Base-by-base conservation (phyloP, 1,140 invertebrate species). In the Saccostrea cuccullata region DNA sequence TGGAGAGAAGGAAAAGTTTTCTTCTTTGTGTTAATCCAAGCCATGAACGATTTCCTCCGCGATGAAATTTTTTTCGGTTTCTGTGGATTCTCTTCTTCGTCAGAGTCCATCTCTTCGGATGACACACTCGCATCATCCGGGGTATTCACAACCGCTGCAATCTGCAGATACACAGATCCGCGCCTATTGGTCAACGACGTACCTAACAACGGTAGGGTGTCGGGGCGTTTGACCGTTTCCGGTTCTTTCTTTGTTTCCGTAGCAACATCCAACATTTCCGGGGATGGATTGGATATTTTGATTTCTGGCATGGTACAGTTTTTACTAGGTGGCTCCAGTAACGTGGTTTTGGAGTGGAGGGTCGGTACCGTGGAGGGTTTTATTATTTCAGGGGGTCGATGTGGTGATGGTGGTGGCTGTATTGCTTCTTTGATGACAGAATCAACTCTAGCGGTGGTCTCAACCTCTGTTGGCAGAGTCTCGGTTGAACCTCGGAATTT, bases 151-250 rank as follows among this genome's bases (percentile, higher is more conserved):
- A 55, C 70, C 5, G 89, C 55, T 20, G 89, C 89, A 47, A 90
- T 88, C 56, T 90, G 89, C 23, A 90, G 55, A 84, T 90, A 90
- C 56, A 90, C 82, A 40, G 89, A 90, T 40, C 40, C 40, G 9
- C 82, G 36, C 20, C 82, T 55, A 2, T 55, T 84, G 40, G n/a
- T 56, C 23, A 56, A 84, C 36, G 70, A 30, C 12, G 70, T 77
- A 2, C 70, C 70, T 11, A 77, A 36, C 2, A 77, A 26, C 2
- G 82, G 82, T 5, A 84, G 47, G 2, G 82, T 84, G 13, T 12
- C 55, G n/a, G 82, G 55, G 2, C 40, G 82, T 56, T 84, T 23
- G 17, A 84, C 23, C 12, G 8, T 47, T 84, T 84, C 20, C 82
- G 13, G 20, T 84, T 55, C 47, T 2, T 55, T 84, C 82, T 77